A percentile compares a stretch with the other conserved stretches of the same genome.
Conservation (phyloP, 2,888 invertebrate species). For the Rhimphoctona megacephalus region DNA sequence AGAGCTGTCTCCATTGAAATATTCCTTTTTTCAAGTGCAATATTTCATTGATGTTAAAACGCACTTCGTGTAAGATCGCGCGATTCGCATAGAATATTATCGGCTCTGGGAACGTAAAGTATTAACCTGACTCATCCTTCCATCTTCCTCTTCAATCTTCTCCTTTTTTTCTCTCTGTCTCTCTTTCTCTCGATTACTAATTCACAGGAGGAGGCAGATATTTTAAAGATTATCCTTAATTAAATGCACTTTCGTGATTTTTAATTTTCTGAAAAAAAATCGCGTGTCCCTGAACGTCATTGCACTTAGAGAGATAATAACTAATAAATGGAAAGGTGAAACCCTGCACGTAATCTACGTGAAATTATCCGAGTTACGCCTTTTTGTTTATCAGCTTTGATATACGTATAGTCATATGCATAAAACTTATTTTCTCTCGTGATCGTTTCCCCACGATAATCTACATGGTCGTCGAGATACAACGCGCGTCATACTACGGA, state of each 20-base stretch:
- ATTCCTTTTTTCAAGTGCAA: constrained; percentile 17
- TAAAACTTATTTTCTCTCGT: constrained; percentile 24
- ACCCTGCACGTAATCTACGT: not conserved
- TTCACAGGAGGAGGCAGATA: constrained; percentile 20
- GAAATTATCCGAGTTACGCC: not conserved
- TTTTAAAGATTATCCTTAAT: constrained; percentile 54
- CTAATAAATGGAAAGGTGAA: not conserved
- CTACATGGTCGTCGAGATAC: constrained; percentile 48
- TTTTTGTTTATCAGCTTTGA: not conserved
- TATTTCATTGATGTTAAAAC: constrained; percentile 33
- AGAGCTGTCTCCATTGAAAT: constrained; percentile 35
- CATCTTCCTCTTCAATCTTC: constrained; percentile 2
- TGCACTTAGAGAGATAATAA: constrained; percentile 9
- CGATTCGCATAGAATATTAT: constrained; percentile 39
- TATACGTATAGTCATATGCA: not conserved
- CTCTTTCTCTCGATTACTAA: constrained; percentile 17
- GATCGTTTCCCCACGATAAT: constrained; percentile 52
- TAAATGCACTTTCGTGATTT: constrained; percentile 44
- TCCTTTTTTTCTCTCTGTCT: not conserved
- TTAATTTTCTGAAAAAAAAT: constrained; percentile 33
- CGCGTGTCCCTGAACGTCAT: constrained; percentile 37
- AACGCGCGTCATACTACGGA: constrained; percentile 34
- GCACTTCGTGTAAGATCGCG: not conserved
- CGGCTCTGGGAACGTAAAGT: constrained; percentile 16
- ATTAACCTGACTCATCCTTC: constrained; percentile 17